Base-by-base conservation (phyloP, 2,113 vertebrate genomes). In the Numenius arquata region DNA sequence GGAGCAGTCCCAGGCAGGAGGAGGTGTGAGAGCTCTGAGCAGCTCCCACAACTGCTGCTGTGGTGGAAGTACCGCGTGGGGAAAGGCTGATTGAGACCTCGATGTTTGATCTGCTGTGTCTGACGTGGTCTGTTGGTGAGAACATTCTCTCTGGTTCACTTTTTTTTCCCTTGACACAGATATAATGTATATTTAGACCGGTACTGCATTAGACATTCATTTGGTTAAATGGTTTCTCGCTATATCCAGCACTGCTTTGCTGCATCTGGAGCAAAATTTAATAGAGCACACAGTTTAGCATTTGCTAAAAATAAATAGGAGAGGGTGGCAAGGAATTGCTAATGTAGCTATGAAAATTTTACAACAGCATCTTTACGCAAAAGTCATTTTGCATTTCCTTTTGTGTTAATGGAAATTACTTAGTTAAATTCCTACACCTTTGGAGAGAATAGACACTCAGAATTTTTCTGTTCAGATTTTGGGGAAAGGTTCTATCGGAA, bases 231-330 rank as follows among this genome's bases (percentile, higher is more conserved):
- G 18, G 13, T 88, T 94, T 94, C 79, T 94, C 59, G 80, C 52
- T 77, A 26, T 93, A 40, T 55, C 89, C 82, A 63, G 71, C 73
- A 11, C 27, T 77, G 59, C 59, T 80, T 93, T 90, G 82, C 81
- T 80, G 78, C 59, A 36, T 83, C 79, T 93, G 85, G 71, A 94
- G 40, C 63, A 91, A 94, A 94, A 94, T 77, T 50, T 94, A 88
- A 80, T 53, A 52, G 55, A 90, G 50, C 55, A 80, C 50, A 80
- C 9, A 41, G n/a, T 78, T 94, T 41, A 82, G 70, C 12, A 3
- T 91, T 76, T 73, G 26, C 82, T 94, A 88, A 92, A 95, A 95
- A 77, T 93, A 94, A 83, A 48, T 62, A 67, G 74, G 38, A 88
- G 75, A 80, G 25, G 9, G 17, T 73, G 43, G 41, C 75, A 94